These are phyloP conservation scores for Adrianichthys oophorus DNA, from an alignment of 2,797 vertebrate genomes.

Conservation along the genomic window DNA sequence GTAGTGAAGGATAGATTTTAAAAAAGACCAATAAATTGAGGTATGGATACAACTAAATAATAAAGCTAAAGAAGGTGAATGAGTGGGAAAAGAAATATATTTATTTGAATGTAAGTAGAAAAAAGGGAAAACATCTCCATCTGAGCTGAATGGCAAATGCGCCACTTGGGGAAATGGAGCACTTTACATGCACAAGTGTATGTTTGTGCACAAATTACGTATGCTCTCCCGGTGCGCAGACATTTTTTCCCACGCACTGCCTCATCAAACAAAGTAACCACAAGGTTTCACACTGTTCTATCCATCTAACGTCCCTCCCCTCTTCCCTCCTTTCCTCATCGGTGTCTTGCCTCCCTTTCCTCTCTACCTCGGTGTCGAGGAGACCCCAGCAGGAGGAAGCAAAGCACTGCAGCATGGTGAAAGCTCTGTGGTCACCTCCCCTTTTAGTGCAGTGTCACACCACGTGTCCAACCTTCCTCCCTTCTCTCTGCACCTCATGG, in stretches of 20 bases:
- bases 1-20: conserved; percentile 10
- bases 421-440: conserved; percentile 74
- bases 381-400: conserved; percentile 67
- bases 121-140: conserved; percentile 21
- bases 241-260: conserved; percentile 53
- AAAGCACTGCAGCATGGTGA: conserved; percentile 61
- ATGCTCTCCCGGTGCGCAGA: conserved; percentile 48
- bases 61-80: conserved; percentile 9
- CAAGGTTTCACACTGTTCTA: conserved; percentile 70
- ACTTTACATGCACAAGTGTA: conserved; percentile 36
- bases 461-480: conserved; percentile 28
- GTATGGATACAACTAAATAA: conserved; percentile 12
- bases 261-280: conserved; percentile 77
- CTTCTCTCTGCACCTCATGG: conserved; percentile 37
- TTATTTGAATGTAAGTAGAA: too few species aligned
- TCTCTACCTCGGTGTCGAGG: conserved; percentile 50
- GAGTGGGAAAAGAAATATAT: conserved; percentile 27
- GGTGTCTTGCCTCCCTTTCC: conserved; percentile 15
- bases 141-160: conserved; percentile 45
- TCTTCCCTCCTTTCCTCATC: conserved; percentile 5
- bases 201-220: conserved; percentile 32
- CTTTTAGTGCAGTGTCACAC: conserved; percentile 76
- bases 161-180: conserved; percentile 21
- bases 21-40: conserved; percentile 23
- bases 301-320: conserved; percentile 33